A percentile compares a stretch with the other conserved stretches of the same genome.
These are phyloP conservation scores for Anguilla pacifica DNA, from an alignment of 2,797 vertebrate species.

Conservation along the genomic window DNA sequence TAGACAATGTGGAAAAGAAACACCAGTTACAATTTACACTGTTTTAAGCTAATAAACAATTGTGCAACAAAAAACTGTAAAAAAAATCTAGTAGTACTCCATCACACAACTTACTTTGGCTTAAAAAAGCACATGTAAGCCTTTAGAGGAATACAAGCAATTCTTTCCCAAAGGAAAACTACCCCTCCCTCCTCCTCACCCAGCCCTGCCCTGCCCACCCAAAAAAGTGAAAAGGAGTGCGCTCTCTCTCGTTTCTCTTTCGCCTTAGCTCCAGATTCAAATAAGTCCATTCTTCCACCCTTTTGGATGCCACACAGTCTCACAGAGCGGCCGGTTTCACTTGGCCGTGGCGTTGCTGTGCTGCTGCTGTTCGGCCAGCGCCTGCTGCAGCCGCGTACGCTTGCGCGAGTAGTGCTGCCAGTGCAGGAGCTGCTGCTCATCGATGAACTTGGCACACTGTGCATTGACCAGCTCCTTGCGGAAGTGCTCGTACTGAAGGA, in stretches of 20 bases:
- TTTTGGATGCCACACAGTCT: neutral
- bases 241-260: neutral
- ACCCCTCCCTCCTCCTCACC: too few relatives aligned
- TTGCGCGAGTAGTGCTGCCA: slow-evolving; percentile 97
- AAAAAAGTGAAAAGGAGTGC: too few relatives aligned
- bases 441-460: slow-evolving; percentile 97
- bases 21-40: neutral
- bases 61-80: too few relatives aligned
- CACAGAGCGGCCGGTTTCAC: slow-evolving; percentile 58
- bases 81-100: too few relatives aligned
- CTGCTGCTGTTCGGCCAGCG: slow-evolving; percentile 89
- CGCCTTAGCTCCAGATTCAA: neutral
- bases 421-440: slow-evolving; percentile 97
- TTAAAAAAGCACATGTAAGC: too few relatives aligned
- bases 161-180: too few relatives aligned
- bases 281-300: neutral
- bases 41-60: too few relatives aligned
- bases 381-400: slow-evolving; percentile 91
- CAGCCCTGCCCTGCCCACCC: too few relatives aligned
- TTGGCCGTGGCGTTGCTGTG: slow-evolving; percentile 83
- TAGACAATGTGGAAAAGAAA: neutral
- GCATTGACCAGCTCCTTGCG: slow-evolving; percentile 96
- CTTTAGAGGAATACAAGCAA: too few relatives aligned
- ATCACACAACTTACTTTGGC: too few relatives aligned
- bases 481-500: slow-evolving; percentile 96